Evolutionary conservation across 2,113 vertebrate genomes (phyloP), one percentile per base, ranked within the genome.

Genomic region (Strix aluco): DNA sequence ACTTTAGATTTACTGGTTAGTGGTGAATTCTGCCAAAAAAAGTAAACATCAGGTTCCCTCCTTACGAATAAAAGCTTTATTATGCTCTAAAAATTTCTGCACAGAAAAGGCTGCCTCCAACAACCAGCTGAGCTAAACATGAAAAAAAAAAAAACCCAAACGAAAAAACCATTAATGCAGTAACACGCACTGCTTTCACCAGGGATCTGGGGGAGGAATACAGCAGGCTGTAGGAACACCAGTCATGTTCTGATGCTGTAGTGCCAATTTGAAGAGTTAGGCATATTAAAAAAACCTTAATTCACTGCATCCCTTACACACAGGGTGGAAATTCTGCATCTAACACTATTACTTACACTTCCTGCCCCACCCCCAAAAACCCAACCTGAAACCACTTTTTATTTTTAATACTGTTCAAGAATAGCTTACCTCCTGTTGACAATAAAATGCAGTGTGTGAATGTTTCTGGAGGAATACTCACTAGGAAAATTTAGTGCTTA

Each of bases 11-110:
- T 92, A 82, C 85, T 89, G 96, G 94, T 94, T 94, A 96, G 15
- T 44, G 40, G 73, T 83, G 87, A 94, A 83, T 91, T 94, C 94
- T 95, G 89, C 91, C 97, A 93, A 94, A 93, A 71, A 96, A 96
- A 81, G 92, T 92, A 97, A 96, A 96, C 92, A 94, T 71, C 75
- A 90, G 75, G 79, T 77, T 96, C 75, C 83, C 58, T 91, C 55
- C 79, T 78, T 77, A 74, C 97, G 97, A 97, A 97, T 92, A 72
- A 94, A 96, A 88, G 93, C 89, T 88, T 97, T 97, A 96, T 96
- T 91, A 80, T 61, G 54, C 61, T 90, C 84, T 88, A 90, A 89
- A 83, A 92, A 51, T 51, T 83, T 94, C 86, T 86, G 75, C 69
- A 73, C 58, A 88, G 67, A 96, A 93, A 86, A 86, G 49, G 57